Evolutionary conservation across 2,797 vertebrate species (phyloP), one percentile per base, ranked within the genome.

Genomic region (Basileuterus tristriatus): DNA sequence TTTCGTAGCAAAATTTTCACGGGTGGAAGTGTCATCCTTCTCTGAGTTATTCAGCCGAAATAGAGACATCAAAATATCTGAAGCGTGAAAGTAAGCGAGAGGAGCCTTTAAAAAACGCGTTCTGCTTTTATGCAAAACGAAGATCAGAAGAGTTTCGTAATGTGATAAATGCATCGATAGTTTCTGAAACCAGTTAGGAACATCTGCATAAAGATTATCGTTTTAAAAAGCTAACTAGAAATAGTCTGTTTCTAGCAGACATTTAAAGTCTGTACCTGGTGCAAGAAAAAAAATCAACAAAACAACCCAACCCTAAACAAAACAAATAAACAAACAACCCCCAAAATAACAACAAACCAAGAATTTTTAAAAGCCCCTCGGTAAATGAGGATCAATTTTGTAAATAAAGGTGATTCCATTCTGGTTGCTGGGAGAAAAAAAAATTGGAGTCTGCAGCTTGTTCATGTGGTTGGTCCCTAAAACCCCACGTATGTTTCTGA

Each of bases 321-420:
- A 37, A 24, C 29, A 44, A 76, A 50, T 9, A 55, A 69, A 68
- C 15, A 22, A 59, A 29, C 9, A n/a, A 68, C 12, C 3, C 4
- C 8, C 30, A 17, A 39, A 49, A 11, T 4, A 39, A 13, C 21
- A 63, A 12, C 36, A 37, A 56, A 69, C 19, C 7, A 30, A 24
- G 8, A 17, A 24, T 16, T 53, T 50, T 23, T 0, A 15, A 34
- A 44, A n/a, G 1, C 7, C 34, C 1, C 11, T 75, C 7, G 1
- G 26, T 59, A 71, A 77, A 64, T 4, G 17, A 44, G 34, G 29
- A 89, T 13, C 16, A 2, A 17, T 83, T 86, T 67, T 39, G 11
- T 50, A 30, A 46, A 44, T 29, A 39, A 75, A 53, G 9, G 3
- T 9, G 29, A 32, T 55, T 82, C 20, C 6, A 5, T 69, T 84